Conservation (phyloP, 2,113 vertebrate genomes). For the Myotis brandtii region DNA sequence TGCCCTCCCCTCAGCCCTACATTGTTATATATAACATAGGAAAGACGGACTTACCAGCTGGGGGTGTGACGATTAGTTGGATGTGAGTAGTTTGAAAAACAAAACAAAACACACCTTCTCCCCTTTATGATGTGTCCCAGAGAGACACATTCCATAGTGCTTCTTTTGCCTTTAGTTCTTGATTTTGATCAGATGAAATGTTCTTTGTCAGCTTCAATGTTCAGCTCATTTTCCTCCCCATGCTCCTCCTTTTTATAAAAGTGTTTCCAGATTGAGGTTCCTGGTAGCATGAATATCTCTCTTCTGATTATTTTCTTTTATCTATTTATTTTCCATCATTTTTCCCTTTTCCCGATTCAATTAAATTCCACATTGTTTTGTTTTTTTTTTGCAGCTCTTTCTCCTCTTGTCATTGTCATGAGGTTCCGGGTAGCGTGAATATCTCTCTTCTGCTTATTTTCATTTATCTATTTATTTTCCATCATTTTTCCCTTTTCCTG, state of each 20-base stretch:
- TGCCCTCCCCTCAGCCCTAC: too few relatives aligned
- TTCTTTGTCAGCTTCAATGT: not conserved
- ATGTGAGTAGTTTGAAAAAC: not conserved
- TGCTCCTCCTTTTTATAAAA: not conserved
- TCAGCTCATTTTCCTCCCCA: not conserved
- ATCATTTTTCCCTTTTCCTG: not conserved
- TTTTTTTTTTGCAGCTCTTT: not conserved
- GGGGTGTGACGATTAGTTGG: not conserved
- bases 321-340: not conserved
- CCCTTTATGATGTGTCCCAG: not conserved
- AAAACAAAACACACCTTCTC: too few relatives aligned
- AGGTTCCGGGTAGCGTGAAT: not conserved
- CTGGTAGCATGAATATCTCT: not conserved
- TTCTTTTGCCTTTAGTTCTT: not conserved
- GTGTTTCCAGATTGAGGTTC: not conserved
- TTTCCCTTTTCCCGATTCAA: not conserved
- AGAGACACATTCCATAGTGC: not conserved
- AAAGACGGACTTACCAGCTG: too few relatives aligned
- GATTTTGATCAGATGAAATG: not conserved
- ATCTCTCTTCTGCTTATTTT: not conserved
- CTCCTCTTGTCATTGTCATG: not conserved
- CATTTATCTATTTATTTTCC: not conserved
- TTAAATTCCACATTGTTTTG: not conserved
- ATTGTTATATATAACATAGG: rapidly evolving
- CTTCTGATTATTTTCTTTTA: not conserved